Conservation (phyloP, 2,113 vertebrate species). For the Vanacampus margaritifer region DNA sequence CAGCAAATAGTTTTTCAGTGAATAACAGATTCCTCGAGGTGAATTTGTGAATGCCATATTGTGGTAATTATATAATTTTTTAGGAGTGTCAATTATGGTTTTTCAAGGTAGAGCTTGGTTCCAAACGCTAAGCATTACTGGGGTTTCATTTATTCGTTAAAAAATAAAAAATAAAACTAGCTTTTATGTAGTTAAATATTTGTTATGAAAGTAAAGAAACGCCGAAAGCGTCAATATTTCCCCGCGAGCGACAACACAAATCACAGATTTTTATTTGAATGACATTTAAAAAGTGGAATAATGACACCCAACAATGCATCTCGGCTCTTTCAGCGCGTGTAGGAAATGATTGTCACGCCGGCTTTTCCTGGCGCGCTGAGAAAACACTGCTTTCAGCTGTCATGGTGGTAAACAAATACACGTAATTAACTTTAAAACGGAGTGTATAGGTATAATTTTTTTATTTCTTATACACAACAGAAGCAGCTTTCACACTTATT, state of each 20-base stretch:
- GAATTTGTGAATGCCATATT: too few species aligned
- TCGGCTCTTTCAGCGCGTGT: neutral
- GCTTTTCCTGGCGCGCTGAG: neutral
- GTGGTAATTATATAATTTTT: too few species aligned
- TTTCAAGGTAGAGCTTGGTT: too few species aligned
- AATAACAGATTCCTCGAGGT: too few species aligned
- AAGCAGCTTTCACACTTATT: neutral
- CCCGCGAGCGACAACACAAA: neutral
- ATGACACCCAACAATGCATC: constrained; percentile 1
- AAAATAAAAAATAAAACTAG: neutral
- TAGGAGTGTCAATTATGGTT: too few species aligned
- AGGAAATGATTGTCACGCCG: neutral
- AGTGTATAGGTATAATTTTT: neutral
- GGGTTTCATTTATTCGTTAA: neutral
- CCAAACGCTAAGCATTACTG: neutral
- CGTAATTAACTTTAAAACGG: neutral
- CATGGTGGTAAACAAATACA: neutral
- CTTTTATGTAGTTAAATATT: neutral
- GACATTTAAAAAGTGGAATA: neutral
- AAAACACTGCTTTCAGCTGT: constrained; percentile 3
- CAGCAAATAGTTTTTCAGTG: too few species aligned
- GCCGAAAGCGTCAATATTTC: neutral
- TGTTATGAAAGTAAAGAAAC: neutral
- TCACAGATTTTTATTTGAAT: constrained; percentile 3
- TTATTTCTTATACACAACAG: neutral